Evolutionary conservation across 2,888 invertebrate genomes (phyloP).

Genomic region (Synergus laeviventris): DNA sequence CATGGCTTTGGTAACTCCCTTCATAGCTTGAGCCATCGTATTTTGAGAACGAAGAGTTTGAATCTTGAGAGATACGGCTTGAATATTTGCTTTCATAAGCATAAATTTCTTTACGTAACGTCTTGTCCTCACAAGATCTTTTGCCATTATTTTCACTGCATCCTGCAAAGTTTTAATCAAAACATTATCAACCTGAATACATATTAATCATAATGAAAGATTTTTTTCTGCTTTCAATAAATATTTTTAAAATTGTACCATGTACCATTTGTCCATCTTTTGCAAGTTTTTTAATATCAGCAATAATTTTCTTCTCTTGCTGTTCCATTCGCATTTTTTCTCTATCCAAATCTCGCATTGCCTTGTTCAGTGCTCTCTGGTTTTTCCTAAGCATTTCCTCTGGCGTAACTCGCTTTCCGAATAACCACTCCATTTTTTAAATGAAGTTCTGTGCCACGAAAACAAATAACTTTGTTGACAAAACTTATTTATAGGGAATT

Average conservation of each 20-base stretch:
- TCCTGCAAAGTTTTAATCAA: conserved; percentile 81
- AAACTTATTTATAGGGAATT: not conserved
- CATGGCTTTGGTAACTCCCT: conserved; percentile 99
- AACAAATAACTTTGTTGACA: not conserved
- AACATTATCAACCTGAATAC: not conserved
- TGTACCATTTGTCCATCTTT: conserved; percentile 98
- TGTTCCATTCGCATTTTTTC: conserved; percentile 97
- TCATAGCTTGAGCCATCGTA: conserved; percentile 99
- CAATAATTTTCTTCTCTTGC: conserved; percentile 98
- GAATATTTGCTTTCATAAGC: conserved; percentile 99
- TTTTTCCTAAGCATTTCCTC: conserved; percentile 99
- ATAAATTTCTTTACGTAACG: conserved; percentile 98
- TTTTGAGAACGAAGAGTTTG: conserved; percentile 98
- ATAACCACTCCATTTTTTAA: conserved; percentile 91
- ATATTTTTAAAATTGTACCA: conserved; percentile 80
- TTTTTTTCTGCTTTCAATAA: not conserved
- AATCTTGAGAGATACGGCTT: conserved; percentile 97
- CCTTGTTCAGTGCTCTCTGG: conserved; percentile 97
- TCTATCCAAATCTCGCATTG: conserved; percentile 97
- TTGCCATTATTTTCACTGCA: conserved; percentile 99
- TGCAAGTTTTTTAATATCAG: conserved; percentile 98
- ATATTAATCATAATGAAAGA: no score
- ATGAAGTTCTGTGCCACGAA: not conserved
- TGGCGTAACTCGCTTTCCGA: conserved; percentile 96
- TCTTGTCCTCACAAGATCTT: conserved; percentile 97